Evolutionary conservation across 2,113 vertebrate species (phyloP), one percentile per base, ranked within the genome.

Genomic region (Caretta caretta): DNA sequence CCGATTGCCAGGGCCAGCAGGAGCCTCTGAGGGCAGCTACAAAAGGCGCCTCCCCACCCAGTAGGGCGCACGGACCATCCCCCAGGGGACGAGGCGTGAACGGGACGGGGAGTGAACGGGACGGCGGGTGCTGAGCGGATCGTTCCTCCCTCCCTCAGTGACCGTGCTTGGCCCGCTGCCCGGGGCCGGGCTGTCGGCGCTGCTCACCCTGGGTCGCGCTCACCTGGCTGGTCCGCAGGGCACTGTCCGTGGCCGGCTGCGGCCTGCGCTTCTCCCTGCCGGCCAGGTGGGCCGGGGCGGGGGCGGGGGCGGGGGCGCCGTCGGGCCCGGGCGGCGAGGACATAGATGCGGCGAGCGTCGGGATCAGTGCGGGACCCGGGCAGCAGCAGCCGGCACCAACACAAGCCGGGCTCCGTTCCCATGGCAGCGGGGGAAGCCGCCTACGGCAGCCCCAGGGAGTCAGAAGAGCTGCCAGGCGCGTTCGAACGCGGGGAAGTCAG

Each of bases 361-460:
- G 24, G 13, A 1, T 24, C 24, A 10, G n/a, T 20, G n/a, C 42
- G 29, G 1, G 35, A 20, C 38, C 19, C 4, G 42, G 19, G 6
- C 3, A 1, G 13, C 50, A 2, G 13, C 50, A 1, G 11, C 53
- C 10, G 86, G 92, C 94, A 69, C n/a, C 94, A 87, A 94, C 53
- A 93, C 94, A 92, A 80, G 94, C 95, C 35, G 1, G 31, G 13
- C 9, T 53, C 50, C 24, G 98, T 98, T 98, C 95, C 98, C 94
- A 98, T 92, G 93, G 97, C 31, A 98, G 95, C 93, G 56, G 53
- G 69, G 56, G n/a, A 31, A 65, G 49, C 48, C 0, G 49, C 35
- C 46, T 94, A 94, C 88, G 97, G 95, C 93, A 84, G 51, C 38
- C 27, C 3, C 6, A 13, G 57, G 72, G 53, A 56, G 14, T 46